phyloP scores from a whole-genome alignment of 2,113 vertebrate species.

The Murina feae region DNA sequence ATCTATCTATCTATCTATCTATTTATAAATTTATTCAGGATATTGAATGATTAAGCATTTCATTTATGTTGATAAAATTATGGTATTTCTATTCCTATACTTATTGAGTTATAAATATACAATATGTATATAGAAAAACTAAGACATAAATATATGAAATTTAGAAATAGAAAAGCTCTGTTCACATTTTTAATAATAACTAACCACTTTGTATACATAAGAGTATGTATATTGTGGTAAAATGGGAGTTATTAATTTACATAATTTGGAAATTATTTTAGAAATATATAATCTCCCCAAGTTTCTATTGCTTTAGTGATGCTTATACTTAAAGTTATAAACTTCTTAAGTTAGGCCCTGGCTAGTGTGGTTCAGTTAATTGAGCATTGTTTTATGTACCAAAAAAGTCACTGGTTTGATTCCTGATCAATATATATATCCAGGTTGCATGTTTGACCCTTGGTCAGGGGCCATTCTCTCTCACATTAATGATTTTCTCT shows the following conservation, averaged over 20 bases:
- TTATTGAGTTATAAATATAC: not conserved
- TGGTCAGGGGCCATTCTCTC: too few relatives aligned
- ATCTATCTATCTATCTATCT: too few relatives aligned
- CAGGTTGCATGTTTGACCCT: too few relatives aligned
- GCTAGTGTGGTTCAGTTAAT: too few relatives aligned
- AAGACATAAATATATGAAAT: not conserved
- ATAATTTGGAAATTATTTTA: not conserved
- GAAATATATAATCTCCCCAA: not conserved
- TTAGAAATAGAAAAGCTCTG: not conserved
- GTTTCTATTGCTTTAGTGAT: not conserved
- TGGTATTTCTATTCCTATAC: not conserved
- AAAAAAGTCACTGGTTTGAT: too few relatives aligned
- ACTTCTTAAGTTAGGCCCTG: not conserved
- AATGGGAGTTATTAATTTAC: not conserved
- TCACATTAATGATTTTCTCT: too few relatives aligned
- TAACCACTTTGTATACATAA: not conserved
- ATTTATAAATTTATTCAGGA: not conserved
- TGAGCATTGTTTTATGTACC: too few relatives aligned
- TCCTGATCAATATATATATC: too few relatives aligned
- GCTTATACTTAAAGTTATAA: not conserved
- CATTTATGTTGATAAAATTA: not conserved
- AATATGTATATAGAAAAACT: not conserved
- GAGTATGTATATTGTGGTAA: not conserved
- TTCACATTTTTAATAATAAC: not conserved
- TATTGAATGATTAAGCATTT: not conserved